These are phyloP conservation scores for Xylophagus ater DNA, from an alignment of 2,888 invertebrate genomes.

Conservation along the genomic window DNA sequence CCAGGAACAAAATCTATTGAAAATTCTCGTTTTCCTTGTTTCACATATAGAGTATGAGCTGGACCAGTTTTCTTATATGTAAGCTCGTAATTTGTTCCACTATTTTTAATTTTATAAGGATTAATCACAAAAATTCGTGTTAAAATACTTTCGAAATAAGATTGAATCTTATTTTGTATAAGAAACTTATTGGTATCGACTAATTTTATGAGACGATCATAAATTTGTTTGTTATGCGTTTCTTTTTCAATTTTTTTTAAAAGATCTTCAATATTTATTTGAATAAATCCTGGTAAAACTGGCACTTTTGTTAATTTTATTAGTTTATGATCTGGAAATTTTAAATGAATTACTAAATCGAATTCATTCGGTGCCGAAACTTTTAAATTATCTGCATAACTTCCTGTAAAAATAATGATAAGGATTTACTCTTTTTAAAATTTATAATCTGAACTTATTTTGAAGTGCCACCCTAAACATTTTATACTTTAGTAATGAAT, in stretches of 20 bases:
- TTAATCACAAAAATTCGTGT: background rate
- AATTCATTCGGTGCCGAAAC: conserved; percentile 28
- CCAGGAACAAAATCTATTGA: conserved; percentile 31
- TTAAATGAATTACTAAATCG: conserved; percentile 26
- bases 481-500: too few relatives aligned
- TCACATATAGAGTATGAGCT: conserved; percentile 28
- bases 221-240: conserved; percentile 12
- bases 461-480: too few relatives aligned
- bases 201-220: conserved; percentile 19
- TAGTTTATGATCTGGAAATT: conserved; percentile 20
- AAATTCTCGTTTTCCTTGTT: conserved; percentile 15
- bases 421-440: too few relatives aligned
- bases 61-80: conserved; percentile 22
- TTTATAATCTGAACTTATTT: too few relatives aligned
- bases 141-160: conserved; percentile 22
- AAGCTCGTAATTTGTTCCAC: background rate
- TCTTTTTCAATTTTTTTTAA: conserved; percentile 21
- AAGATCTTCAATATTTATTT: conserved; percentile 23
- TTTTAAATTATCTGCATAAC: conserved; percentile 30
- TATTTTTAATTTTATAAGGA: background rate
- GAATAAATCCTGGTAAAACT: conserved; percentile 25
- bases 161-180: conserved; percentile 24
- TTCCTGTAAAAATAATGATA: conserved; percentile 22
- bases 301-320: conserved; percentile 23
- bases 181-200: conserved; percentile 21